These are phyloP conservation scores for Aleiodes alternator DNA, from an alignment of 2,888 invertebrate species.

Conservation along the genomic window DNA sequence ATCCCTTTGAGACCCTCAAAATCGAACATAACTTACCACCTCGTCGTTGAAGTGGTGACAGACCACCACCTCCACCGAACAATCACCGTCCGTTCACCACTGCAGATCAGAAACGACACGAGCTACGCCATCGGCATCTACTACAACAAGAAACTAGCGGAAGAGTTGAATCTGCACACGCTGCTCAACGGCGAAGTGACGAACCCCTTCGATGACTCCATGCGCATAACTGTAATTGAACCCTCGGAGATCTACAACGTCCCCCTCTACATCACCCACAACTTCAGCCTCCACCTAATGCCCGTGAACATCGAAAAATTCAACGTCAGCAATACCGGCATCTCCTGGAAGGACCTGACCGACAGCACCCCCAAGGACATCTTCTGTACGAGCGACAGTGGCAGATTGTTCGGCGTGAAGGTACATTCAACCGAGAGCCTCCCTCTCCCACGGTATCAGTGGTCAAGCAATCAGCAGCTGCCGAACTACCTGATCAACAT, in stretches of 20 bases:
- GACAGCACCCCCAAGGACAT: constrained; percentile 82
- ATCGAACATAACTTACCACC: constrained; percentile 81
- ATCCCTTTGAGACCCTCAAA: constrained; percentile 81
- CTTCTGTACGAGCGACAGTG: constrained; percentile 81
- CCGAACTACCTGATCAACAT: constrained; percentile 85
- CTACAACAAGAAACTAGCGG: constrained; percentile 84
- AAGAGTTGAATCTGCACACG: constrained; percentile 80
- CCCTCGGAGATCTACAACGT: constrained; percentile 86
- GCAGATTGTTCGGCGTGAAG: constrained; percentile 82
- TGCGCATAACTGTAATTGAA: constrained; percentile 84
- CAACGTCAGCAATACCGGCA: constrained; percentile 82
- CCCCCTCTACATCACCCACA: constrained; percentile 87
- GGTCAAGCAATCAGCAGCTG: constrained; percentile 69
- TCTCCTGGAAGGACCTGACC: constrained; percentile 89
- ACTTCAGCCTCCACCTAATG: constrained; percentile 85
- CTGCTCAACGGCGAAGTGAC: constrained; percentile 79
- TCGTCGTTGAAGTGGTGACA: constrained; percentile 82
- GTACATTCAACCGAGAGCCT: constrained; percentile 72
- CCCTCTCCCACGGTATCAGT: neutral
- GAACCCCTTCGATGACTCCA: constrained; percentile 86
- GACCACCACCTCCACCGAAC: constrained; percentile 77
- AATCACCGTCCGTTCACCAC: constrained; percentile 84
- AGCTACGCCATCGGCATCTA: constrained; percentile 85
- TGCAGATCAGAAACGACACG: constrained; percentile 87
- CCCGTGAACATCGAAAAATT: constrained; percentile 85